Base-by-base conservation (phyloP, 2,888 invertebrate species). In the Macrophya alboannulata region DNA sequence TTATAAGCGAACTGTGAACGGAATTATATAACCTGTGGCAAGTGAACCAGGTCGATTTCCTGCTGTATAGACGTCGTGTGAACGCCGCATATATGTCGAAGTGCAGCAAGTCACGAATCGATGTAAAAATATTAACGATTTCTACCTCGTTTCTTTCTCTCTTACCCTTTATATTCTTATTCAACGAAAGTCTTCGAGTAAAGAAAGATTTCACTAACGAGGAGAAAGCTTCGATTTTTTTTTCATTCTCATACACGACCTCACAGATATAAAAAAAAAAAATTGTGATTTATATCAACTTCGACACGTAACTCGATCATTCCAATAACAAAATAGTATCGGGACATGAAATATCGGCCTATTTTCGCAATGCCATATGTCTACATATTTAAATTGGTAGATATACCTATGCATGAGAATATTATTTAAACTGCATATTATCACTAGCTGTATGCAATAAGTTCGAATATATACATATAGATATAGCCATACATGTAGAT, bases 21-120 rank as follows among this genome's bases (percentile, higher is more conserved):
- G n/a, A 37, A 51, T 51, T 77, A 55, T 77, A 77, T 51, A 51
- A 51, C 77, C 25, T 31, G 37, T 12, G 17, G 51, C 17, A 51
- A 31, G 51, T 77, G 55, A 77, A 77, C 77, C 77, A 43, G 48
- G 31, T 10, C 37, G 51, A 37, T 77, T 77, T 77, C 77, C 77
- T 55, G 77, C 31, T 45, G 45, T 6, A 68, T 62, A 68, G 31
- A 68, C 1, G 10, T 37, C n/a, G n/a, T 68, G 10, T 62, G 10
- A 62, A 25, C 21, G 12, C 10, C 10, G 12, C 4, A 8, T 21
- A 8, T 21, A 9, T 25, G 12, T 62, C 9, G 0, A 25, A 25
- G 25, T 12, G 25, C 4, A 21, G 25, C 4, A 21, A n/a, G 40
- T 40, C 9, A n/a, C 43, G 71, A 40, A 62, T 62, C 17, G 31